Base-by-base conservation (phyloP, 2,888 invertebrate genomes). In the Unio pictorum region DNA sequence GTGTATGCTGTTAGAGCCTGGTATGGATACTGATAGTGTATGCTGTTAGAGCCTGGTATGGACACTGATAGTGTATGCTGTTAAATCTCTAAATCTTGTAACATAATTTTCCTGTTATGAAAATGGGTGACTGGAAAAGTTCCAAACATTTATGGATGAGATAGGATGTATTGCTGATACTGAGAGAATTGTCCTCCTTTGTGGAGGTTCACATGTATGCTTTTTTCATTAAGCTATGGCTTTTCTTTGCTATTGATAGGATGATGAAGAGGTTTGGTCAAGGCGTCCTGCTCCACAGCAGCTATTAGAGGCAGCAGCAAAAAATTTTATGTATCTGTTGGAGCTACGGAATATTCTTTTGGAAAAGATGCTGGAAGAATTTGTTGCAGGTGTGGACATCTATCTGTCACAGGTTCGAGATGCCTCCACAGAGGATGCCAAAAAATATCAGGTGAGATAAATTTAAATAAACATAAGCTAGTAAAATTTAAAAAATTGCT, bases 331-430 rank as follows among this genome's bases (percentile, higher is more conserved):
- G 66, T 82, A 86, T 66, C 74, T 89, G 34, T 66, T 79, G 18
- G 79, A 81, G 23, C 76, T 89, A 3, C 82, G 87, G 7, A 61
- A 72, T 1, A 78, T 79, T 11, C 78, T 87, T 18, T 79, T 84
- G 74, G 85, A 86, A 66, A 79, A 83, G 60, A 84, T 88, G 82
- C 76, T 88, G 78, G 79, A 73, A 18, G 86, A 87, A 69, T 86
- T 83, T 71, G 82, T 79, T 11, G 81, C 85, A 5, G 86, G 88
- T 1, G 87, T 87, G 7, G 84, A 86, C 69, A 76, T 88, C 56
- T 88, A 85, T 75, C 81, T 88, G 57, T 73, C 80, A 34, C 74
- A 83, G 6, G 76, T 86, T 18, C 68, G 84, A n/a, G 86, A 87
- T 59, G 78, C 84, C 15, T 79, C 81, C 18, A 74, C 76, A 34